A percentile compares a stretch with the other conserved stretches of the same genome.
phyloP scores from a whole-genome alignment of 2,797 vertebrate species.

The Ispidina lecontei region DNA sequence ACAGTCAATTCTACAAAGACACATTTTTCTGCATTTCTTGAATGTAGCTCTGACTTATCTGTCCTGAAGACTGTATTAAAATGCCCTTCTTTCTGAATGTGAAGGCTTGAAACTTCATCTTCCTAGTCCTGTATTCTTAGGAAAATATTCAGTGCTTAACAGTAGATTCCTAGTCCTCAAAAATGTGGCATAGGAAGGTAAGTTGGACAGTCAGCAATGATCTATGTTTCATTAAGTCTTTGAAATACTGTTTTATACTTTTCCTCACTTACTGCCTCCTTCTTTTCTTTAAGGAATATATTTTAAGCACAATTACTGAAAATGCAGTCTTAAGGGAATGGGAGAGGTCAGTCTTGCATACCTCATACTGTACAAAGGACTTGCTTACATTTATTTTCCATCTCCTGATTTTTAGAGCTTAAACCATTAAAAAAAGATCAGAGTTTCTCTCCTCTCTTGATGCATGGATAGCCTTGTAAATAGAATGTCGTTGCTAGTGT shows the following conservation, averaged over 20 bases:
- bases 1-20: conserved; percentile 28
- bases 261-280: neutral
- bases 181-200: neutral
- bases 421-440: neutral
- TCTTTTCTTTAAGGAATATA: neutral
- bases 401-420: neutral
- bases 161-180: neutral
- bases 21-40: conserved; percentile 43
- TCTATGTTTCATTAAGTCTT: neutral
- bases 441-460: neutral
- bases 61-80: conserved; percentile 6
- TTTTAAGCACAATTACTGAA: neutral
- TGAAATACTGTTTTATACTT: neutral
- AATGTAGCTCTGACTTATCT: conserved; percentile 37
- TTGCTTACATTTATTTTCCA: neutral
- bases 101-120: conserved; percentile 3
- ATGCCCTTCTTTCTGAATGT: neutral
- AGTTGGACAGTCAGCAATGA: neutral
- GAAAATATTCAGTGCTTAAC: neutral
- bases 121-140: neutral
- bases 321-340: neutral
- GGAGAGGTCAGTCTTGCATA: neutral
- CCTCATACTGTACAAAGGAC: neutral
- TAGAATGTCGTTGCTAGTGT: neutral
- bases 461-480: neutral